Base-by-base conservation (phyloP, 2,113 vertebrate species). In the Hirundichthys speculiger region DNA sequence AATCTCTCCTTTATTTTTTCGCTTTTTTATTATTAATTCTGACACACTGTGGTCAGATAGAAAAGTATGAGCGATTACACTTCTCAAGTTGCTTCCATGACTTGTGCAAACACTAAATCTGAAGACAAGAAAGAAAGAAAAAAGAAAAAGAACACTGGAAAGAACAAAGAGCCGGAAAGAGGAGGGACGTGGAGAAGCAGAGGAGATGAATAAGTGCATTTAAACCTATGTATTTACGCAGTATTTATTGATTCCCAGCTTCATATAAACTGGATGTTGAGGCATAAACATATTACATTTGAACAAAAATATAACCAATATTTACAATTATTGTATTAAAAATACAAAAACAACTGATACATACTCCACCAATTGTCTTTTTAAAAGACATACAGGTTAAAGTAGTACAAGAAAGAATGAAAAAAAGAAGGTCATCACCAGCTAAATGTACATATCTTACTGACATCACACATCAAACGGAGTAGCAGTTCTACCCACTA, bases 321-420 rank as follows among this genome's bases (percentile, higher is more conserved):
- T 99, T 95, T 99, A 99, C 98, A 99, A 98, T 98, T 98, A 96
- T 98, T 98, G 96, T 99, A 99, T 99, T 98, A 96, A 98, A 98
- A 99, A 99, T 98, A 98, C 97, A 98, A 99, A 96, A 94, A 98
- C 93, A 95, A 97, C 94, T 80, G 93, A 97, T 96, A 96, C 96
- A 84, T 95, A 98, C 96, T 97, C 95, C 95, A 96, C 96, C 97
- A 93, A 97, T 86, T 98, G 97, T 98, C 98, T 98, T 99, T 98
- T 94, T 98, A 97, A 98, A 99, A 99, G 97, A 98, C 98, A 95
- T 99, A 98, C 96, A 98, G 96, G 97, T 95, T 94, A 93, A 96
- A 98, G 96, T 95, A 95, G 95, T 96, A 96, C 64, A 94, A 95
- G 96, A 96, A 95, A 96, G 94, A 93, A 96, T 94, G 94, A 96